These are phyloP conservation scores for Galeruca laticollis DNA, from an alignment of 2,888 invertebrate genomes.

Conservation along the genomic window DNA sequence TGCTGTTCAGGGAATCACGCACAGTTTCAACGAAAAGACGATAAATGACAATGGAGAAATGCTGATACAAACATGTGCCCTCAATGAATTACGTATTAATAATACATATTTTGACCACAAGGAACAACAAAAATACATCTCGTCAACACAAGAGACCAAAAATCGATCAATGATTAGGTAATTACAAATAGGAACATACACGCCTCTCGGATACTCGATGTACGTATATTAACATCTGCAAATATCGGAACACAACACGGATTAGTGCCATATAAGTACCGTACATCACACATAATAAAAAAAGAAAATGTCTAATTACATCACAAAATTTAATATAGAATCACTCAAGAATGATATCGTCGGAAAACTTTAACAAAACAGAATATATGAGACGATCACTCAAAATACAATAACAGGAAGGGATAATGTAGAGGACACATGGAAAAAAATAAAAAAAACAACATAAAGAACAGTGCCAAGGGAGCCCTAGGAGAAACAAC, in stretches of 20 bases:
- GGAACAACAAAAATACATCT: background rate
- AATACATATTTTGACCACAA: no score
- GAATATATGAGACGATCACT: background rate
- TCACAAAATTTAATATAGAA: background rate
- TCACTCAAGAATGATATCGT: background rate
- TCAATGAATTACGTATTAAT: no score
- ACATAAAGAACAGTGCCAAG: slow-evolving; percentile 1
- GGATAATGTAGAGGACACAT: background rate
- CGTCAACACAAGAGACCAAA: background rate
- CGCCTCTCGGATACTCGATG: no score
- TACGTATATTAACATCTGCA: background rate
- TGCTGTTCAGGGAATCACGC: no score
- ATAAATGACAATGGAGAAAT: no score
- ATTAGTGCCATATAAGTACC: background rate
- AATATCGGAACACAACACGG: background rate
- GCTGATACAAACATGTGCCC: no score
- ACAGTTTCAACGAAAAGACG: no score
- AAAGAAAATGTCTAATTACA: background rate
- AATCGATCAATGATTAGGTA: background rate
- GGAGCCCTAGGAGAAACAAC: background rate
- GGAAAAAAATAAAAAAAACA: background rate
- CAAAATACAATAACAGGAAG: no score
- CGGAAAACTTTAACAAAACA: background rate
- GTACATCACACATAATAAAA: no score
- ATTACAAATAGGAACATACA: slow-evolving; percentile 1